A percentile compares a stretch with the other conserved stretches of the same genome.
phyloP scores from a whole-genome alignment of 2,113 vertebrate species.

The Aleadryas rufinucha region DNA sequence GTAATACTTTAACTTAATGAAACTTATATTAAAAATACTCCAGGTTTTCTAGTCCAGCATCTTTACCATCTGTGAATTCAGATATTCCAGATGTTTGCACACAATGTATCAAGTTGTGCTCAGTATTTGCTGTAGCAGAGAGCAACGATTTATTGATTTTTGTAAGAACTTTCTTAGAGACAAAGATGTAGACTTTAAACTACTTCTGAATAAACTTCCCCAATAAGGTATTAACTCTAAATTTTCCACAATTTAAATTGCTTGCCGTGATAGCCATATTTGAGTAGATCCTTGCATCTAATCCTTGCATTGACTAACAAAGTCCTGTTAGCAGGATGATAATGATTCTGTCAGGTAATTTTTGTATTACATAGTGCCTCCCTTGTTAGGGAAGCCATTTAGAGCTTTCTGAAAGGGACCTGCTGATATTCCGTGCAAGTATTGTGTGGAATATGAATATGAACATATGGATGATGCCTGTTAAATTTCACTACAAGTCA shows the following conservation, averaged over 20 bases:
- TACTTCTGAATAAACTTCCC: neutral
- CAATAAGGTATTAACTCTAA: conserved; percentile 15
- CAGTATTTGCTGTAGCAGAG: conserved; percentile 7
- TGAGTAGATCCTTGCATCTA: neutral
- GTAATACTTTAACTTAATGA: conserved; percentile 16
- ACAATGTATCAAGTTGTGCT: conserved; percentile 4
- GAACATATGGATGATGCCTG: conserved; percentile 47
- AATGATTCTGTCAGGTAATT: neutral
- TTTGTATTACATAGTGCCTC: neutral
- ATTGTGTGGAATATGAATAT: conserved; percentile 55
- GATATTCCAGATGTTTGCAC: neutral
- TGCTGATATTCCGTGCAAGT: conserved; percentile 12
- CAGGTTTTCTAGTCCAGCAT: neutral
- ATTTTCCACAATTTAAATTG: neutral
- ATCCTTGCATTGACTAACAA: neutral
- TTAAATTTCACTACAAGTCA: conserved; percentile 60
- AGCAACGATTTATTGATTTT: conserved; percentile 37
- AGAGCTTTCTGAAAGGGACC: neutral
- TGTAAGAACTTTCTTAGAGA: neutral
- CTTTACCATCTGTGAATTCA: conserved; percentile 31
- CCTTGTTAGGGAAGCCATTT: neutral
- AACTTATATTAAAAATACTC: conserved; percentile 20
- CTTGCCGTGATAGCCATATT: neutral
- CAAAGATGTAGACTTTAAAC: conserved; percentile 6
- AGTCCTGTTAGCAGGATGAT: neutral